phyloP scores from a whole-genome alignment of 2,113 vertebrate genomes.

The Anser brachyrhynchus region DNA sequence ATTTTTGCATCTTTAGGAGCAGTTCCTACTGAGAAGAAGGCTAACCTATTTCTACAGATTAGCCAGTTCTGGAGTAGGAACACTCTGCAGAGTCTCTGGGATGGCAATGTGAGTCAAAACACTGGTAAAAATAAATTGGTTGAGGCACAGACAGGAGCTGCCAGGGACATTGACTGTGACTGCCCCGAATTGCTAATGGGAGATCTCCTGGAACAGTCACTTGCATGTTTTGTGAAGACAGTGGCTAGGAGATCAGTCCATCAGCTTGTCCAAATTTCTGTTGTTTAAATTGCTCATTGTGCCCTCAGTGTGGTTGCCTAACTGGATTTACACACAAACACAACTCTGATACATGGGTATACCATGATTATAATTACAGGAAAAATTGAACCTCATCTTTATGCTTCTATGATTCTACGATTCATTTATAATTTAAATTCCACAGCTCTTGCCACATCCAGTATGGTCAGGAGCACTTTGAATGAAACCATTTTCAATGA shows the following conservation, averaged over 20 bases:
- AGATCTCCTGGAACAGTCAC: fast-evolving
- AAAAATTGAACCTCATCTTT: neutral
- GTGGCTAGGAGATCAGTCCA: neutral
- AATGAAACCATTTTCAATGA: neutral
- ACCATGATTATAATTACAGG: neutral
- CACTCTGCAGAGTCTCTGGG: neutral
- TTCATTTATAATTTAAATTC: neutral
- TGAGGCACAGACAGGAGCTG: neutral
- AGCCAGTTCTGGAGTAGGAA: neutral
- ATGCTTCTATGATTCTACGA: too few species aligned
- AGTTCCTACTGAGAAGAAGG: neutral
- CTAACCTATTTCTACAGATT: neutral
- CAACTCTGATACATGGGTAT: fast-evolving
- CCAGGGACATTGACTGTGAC: neutral
- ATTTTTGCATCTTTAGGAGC: neutral
- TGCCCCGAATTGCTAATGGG: neutral
- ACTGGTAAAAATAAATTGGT: neutral
- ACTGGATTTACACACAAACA: neutral
- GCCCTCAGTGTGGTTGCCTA: neutral
- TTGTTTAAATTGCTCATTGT: neutral
- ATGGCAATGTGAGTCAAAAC: neutral
- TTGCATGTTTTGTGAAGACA: neutral
- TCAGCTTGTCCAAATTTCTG: fast-evolving
- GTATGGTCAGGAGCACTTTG: neutral
- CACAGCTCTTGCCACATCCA: neutral